A percentile compares a stretch with the other conserved stretches of the same genome.
These are phyloP conservation scores for Seriola aureovittata DNA, from an alignment of 2,113 vertebrate species.

Conservation along the genomic window DNA sequence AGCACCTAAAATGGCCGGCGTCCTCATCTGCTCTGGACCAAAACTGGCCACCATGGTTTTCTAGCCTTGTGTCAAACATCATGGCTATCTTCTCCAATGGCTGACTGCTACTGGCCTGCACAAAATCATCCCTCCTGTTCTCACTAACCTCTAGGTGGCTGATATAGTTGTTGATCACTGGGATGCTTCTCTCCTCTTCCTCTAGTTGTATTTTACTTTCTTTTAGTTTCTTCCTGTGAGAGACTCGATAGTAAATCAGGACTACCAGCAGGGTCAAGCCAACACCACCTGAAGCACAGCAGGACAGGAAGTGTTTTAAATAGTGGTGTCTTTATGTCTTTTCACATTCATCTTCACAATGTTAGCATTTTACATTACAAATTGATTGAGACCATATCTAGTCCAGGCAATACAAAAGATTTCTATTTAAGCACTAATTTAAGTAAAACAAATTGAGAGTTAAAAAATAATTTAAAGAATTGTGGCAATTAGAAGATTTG, in stretches of 20 bases:
- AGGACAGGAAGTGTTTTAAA: constrained; percentile 19
- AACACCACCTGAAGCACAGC: constrained; percentile 76
- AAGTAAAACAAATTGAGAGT: too few relatives aligned
- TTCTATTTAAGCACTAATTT: too few relatives aligned
- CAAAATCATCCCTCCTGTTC: constrained; percentile 31
- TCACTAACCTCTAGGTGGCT: constrained; percentile 53
- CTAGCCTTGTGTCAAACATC: constrained; percentile 6
- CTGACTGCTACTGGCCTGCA: constrained; percentile 16
- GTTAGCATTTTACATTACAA: background rate
- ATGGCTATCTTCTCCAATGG: constrained; percentile 32
- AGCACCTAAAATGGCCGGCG: constrained; percentile 20
- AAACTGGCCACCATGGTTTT: constrained; percentile 2
- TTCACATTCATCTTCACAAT: background rate
- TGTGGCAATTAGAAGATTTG: too few relatives aligned
- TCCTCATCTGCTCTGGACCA: constrained; percentile 23
- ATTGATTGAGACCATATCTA: too few relatives aligned
- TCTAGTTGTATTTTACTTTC: constrained; percentile 49
- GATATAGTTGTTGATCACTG: constrained; percentile 43
- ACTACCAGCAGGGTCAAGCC: constrained; percentile 72
- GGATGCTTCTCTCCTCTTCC: constrained; percentile 56
- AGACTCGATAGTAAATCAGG: constrained; percentile 67
- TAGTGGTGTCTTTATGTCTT: background rate
- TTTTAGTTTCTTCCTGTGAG: constrained; percentile 47
- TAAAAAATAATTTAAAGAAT: too few relatives aligned
- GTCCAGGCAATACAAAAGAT: too few relatives aligned